Base-by-base conservation (phyloP, 2,797 vertebrate species). In the Spondyliosoma cantharus region DNA sequence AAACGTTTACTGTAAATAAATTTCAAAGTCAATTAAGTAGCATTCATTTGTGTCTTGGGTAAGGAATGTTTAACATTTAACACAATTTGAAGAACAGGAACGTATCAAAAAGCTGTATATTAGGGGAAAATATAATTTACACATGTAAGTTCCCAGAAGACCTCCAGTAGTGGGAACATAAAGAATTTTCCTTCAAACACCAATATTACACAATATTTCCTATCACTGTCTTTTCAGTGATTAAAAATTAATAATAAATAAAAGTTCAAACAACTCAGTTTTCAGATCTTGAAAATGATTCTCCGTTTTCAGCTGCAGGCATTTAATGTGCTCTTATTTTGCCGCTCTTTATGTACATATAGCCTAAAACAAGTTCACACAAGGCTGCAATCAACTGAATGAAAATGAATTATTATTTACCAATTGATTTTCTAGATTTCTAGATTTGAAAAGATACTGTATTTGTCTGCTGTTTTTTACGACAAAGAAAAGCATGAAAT, bases 1-100 rank as follows among this genome's bases (percentile, higher is more conserved):
- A 61, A 80, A 53, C 0, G 3, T 45, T 54, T 27, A 22, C 50
- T 75, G 61, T 69, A 71, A 81, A 77, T 79, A 80, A 8, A 56
- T 56, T 13, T 46, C 2, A 24, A 15, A 58, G 14, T 54, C 29
- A 73, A 8, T 59, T 53, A 24, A 67, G 50, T 58, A 37, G 48
- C 13, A 15, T 70, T 71, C 1, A 54, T 52, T 61, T 52, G 3
- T 65, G n/a, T 71, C 7, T 24, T 17, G 9, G 5, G 3, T 17
- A 4, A 50, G 7, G 43, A 14, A 46, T 71, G 37, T 49, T 60
- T 24, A 16, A 16, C 2, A 50, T 45, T n/a, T 48, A 57, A 29
- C 29, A 4, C 2, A 22, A 49, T 70, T 20, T 56, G 43, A 45
- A 70, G 27, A 61, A 60, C 1, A 16, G 13, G 7, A 48, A 70